These are phyloP conservation scores for Netelia melanura DNA, from an alignment of 2,888 invertebrate genomes.

Conservation along the genomic window DNA sequence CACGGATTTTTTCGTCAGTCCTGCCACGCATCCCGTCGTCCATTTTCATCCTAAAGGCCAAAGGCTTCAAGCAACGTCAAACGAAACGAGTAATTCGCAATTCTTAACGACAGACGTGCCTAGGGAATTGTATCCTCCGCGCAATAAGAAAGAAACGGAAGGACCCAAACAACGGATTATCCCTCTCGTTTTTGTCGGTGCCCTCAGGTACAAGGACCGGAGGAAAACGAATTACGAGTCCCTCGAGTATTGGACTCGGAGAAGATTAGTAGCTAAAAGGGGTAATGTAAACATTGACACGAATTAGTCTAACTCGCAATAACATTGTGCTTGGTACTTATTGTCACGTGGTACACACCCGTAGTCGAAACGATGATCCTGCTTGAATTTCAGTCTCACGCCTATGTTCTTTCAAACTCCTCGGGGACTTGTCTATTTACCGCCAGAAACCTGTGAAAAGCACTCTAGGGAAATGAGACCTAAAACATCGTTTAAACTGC, in stretches of 20 bases:
- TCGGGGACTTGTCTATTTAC: constrained; percentile 63
- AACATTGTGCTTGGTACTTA: constrained; percentile 10
- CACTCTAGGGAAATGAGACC: constrained; percentile 46
- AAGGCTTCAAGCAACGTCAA: constrained; percentile 50
- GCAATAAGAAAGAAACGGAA: constrained; percentile 47
- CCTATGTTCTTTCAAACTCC: constrained; percentile 61
- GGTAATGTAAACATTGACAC: constrained; percentile 73
- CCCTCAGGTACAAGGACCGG: constrained; percentile 53
- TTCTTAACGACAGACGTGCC: constrained; percentile 64
- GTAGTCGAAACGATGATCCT: constrained; percentile 4
- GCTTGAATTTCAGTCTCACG: constrained; percentile 47
- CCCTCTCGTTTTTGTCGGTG: constrained; percentile 61
- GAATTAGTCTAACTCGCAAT: constrained; percentile 68
- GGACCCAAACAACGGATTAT: constrained; percentile 74
- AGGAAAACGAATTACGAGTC: constrained; percentile 62
- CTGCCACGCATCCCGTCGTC: constrained; percentile 34
- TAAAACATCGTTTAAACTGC: constrained; percentile 42
- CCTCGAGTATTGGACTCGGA: constrained; percentile 51
- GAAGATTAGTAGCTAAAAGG: constrained; percentile 66
- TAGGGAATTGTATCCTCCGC: constrained; percentile 62
- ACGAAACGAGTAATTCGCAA: constrained; percentile 32
- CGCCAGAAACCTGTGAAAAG: constrained; percentile 48
- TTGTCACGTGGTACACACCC: constrained; percentile 29
- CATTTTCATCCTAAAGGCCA: constrained; percentile 15
- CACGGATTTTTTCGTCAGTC: constrained; percentile 69